These are phyloP conservation scores for Rhipidura dahli DNA, from an alignment of 2,113 vertebrate species.

Conservation along the genomic window DNA sequence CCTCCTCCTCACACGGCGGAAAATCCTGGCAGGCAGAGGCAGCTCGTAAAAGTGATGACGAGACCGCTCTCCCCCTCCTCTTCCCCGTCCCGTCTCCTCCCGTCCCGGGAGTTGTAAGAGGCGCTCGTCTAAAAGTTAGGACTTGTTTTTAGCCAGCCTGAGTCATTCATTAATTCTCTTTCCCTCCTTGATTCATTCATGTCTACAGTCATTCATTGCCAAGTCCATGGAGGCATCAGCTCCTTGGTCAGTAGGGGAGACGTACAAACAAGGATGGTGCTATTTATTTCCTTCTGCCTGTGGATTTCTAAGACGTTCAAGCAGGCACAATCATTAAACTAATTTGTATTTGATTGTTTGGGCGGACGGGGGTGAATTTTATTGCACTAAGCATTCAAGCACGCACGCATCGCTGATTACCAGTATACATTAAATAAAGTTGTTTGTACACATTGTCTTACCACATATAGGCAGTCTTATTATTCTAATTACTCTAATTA, in stretches of 20 bases:
- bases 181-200: slow-evolving; percentile 58
- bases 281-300: slow-evolving; percentile 78
- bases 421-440: slow-evolving; percentile 88
- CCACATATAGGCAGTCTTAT: slow-evolving; percentile 87
- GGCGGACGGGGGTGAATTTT: slow-evolving; percentile 85
- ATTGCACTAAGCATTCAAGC: slow-evolving; percentile 83
- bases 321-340: slow-evolving; percentile 85
- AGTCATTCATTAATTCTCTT: slow-evolving; percentile 62
- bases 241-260: slow-evolving; percentile 69
- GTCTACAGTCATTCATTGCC: slow-evolving; percentile 55
- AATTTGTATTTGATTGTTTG: slow-evolving; percentile 88
- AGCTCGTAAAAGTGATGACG: not conserved
- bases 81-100: not conserved
- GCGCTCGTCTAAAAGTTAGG: not conserved
- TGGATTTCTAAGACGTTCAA: slow-evolving; percentile 78
- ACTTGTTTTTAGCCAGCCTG: slow-evolving; percentile 33
- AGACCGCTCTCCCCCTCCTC: not conserved
- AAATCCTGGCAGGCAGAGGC: not conserved
- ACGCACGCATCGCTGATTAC: slow-evolving; percentile 86
- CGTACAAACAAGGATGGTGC: slow-evolving; percentile 74
- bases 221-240: slow-evolving; percentile 53
- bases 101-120: not conserved
- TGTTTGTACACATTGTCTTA: slow-evolving; percentile 89
- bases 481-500: slow-evolving; percentile 89
- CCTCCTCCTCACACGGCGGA: not conserved